Conservation (phyloP, 2,113 vertebrate species). For the Aix galericulata region DNA sequence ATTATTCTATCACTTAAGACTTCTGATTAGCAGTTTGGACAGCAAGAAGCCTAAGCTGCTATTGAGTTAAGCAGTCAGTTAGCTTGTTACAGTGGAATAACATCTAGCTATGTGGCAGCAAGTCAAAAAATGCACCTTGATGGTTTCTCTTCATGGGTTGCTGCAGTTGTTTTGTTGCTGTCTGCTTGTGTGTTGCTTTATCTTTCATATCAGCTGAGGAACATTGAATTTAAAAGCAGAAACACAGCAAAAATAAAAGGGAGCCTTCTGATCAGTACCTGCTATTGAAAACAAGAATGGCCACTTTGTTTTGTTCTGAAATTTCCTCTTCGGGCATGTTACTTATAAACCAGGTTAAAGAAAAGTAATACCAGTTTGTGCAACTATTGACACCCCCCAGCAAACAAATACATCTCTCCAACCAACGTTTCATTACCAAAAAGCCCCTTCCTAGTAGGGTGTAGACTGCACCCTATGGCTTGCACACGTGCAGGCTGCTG, state of each 20-base stretch:
- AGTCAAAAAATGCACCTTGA: constrained; percentile 27
- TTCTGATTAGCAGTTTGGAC: constrained; percentile 61
- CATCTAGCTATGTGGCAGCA: not conserved
- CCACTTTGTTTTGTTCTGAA: constrained; percentile 22
- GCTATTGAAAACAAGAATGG: not conserved
- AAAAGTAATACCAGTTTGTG: not conserved
- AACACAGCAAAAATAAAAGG: constrained; percentile 29
- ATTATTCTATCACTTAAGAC: constrained; percentile 24
- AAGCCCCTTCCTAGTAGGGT: too few relatives aligned
- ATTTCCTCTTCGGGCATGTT: constrained; percentile 31
- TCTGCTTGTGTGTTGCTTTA: not conserved
- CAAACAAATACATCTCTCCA: too few relatives aligned
- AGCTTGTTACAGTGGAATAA: constrained; percentile 23
- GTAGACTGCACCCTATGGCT: too few relatives aligned
- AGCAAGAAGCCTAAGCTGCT: constrained; percentile 46
- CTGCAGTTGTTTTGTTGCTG: not conserved
- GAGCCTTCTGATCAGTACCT: not conserved
- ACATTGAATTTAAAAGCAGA: not conserved
- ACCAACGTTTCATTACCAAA: too few relatives aligned
- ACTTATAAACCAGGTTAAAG: constrained; percentile 25
- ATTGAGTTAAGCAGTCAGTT: constrained; percentile 49
- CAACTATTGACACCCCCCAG: not conserved
- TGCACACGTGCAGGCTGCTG: too few relatives aligned
- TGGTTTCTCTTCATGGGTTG: constrained; percentile 29
- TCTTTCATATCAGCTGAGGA: not conserved